Conservation (phyloP, 2,797 vertebrate species). For the Novumbra hubbsi region DNA sequence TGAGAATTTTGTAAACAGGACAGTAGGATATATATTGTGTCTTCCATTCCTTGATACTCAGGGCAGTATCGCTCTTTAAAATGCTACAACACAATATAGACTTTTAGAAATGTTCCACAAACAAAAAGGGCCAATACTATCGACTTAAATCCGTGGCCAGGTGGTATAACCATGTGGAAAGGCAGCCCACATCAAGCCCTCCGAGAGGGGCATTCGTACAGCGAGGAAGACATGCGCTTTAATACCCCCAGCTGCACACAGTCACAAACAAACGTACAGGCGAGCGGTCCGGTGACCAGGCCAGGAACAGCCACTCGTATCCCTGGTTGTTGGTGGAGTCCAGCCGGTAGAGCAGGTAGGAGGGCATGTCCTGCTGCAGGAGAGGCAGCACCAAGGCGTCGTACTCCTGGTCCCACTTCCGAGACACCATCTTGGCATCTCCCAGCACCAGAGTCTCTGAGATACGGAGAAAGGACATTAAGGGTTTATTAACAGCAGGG, state of each 20-base stretch:
- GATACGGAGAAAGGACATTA: slow-evolving; percentile 1
- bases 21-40: not conserved
- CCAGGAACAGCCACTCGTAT: slow-evolving; percentile 87
- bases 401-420: slow-evolving; percentile 85
- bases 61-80: not conserved
- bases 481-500: not conserved
- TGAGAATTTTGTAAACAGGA: not conserved
- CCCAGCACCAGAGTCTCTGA: slow-evolving; percentile 83
- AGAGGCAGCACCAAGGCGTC: slow-evolving; percentile 80
- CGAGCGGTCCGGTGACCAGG: slow-evolving; percentile 87
- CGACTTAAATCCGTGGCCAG: too few relatives aligned
- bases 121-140: too few relatives aligned
- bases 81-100: not conserved
- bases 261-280: slow-evolving; percentile 72
- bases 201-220: too few relatives aligned
- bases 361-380: slow-evolving; percentile 82
- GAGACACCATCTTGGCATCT: slow-evolving; percentile 62
- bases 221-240: not conserved
- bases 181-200: too few relatives aligned
- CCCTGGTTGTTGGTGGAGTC: slow-evolving; percentile 88
- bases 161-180: too few relatives aligned
- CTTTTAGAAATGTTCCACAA: not conserved
- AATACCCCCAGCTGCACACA: not conserved
- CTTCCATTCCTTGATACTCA: too few relatives aligned
- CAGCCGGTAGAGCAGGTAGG: slow-evolving; percentile 85